Evolutionary conservation across 1,140 invertebrate genomes (phyloP).

Genomic region (Aplysia californica): DNA sequence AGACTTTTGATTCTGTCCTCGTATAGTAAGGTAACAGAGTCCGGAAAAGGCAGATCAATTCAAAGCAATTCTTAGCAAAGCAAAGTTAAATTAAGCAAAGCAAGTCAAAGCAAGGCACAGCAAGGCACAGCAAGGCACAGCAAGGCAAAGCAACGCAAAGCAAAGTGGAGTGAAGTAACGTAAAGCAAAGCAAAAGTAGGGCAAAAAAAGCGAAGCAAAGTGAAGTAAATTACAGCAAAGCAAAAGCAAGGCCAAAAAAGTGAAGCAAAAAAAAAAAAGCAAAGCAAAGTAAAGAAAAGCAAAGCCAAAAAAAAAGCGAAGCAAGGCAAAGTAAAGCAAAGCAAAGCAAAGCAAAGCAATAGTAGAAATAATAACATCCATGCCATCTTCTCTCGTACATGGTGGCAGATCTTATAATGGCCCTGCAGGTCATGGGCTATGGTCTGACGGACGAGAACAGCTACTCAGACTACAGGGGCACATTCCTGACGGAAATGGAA

Average conservation of each 20-base stretch:
- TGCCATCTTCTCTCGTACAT: background rate
- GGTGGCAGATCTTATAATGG: background rate
- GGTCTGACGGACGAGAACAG: background rate
- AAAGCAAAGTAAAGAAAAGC: background rate
- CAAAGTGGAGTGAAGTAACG: too few relatives aligned
- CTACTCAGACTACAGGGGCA: background rate
- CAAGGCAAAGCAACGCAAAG: too few relatives aligned
- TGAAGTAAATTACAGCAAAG: background rate
- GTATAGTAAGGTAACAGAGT: too few relatives aligned
- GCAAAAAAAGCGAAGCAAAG: too few relatives aligned
- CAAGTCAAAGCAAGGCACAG: too few relatives aligned
- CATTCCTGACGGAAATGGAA: background rate
- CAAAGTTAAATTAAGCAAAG: too few relatives aligned
- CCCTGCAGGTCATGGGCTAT: background rate
- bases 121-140: too few relatives aligned
- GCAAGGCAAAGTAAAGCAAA: background rate
- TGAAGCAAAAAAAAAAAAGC: background rate
- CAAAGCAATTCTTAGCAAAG: too few relatives aligned
- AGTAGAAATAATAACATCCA: background rate
- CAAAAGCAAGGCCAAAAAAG: background rate
- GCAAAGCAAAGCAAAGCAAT: background rate
- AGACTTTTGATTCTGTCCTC: too few relatives aligned
- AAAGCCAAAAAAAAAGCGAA: background rate
- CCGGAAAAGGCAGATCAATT: too few relatives aligned
- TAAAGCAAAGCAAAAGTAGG: too few relatives aligned